These are phyloP conservation scores for Parnassius mnemosyne DNA, from an alignment of 2,888 invertebrate genomes.

Conservation along the genomic window DNA sequence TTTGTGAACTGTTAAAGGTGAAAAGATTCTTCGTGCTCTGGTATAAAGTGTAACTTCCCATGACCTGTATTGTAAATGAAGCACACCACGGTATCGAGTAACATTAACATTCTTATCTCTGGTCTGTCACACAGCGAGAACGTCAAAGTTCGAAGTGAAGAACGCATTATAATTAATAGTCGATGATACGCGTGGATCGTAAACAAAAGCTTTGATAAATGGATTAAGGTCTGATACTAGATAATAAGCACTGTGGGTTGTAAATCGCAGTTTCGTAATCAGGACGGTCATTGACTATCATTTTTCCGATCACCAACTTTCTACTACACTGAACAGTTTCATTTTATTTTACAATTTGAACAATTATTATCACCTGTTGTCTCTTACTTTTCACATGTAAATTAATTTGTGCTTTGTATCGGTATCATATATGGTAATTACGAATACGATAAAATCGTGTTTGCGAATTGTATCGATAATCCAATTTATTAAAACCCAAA, in stretches of 20 bases:
- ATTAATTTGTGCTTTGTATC: conserved; percentile 15
- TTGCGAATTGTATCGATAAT: conserved; percentile 12
- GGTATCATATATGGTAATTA: conserved; percentile 17
- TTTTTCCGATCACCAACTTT: conserved; percentile 40
- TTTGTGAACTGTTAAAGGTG: conserved; percentile 7
- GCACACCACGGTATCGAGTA: conserved; percentile 63
- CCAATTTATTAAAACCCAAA: not conserved
- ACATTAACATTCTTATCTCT: conserved; percentile 80
- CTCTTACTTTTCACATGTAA: not conserved
- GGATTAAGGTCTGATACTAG: conserved; percentile 75
- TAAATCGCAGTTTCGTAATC: conserved; percentile 74
- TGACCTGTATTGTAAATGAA: conserved; percentile 37
- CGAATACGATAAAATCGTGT: conserved; percentile 12
- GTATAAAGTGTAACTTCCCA: conserved; percentile 46
- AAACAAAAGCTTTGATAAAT: conserved; percentile 80
- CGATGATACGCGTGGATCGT: conserved; percentile 79
- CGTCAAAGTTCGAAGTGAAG: conserved; percentile 79
- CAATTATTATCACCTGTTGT: not conserved
- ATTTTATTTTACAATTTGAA: not conserved
- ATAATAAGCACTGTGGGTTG: conserved; percentile 73
- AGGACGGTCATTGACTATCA: conserved; percentile 53
- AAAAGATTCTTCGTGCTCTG: conserved; percentile 30
- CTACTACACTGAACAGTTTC: conserved; percentile 36
- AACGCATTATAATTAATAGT: conserved; percentile 79
- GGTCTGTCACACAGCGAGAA: conserved; percentile 78